Evolutionary conservation across 1,140 invertebrate species (phyloP), one percentile per base, ranked within the genome.

Genomic region (Drosophila truncata): DNA sequence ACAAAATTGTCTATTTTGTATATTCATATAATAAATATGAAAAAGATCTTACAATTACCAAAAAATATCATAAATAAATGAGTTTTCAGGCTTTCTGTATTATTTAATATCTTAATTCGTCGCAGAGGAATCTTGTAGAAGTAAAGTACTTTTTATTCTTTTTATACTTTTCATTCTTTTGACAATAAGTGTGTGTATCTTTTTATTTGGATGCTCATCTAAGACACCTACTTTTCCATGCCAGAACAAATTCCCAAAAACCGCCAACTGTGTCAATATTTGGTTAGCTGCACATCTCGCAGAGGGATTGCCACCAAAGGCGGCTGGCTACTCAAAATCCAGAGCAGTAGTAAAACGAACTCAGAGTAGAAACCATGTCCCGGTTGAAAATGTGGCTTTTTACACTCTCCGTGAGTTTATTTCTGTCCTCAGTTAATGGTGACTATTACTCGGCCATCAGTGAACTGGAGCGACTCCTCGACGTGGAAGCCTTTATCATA

Each of bases 181-280:
- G 1, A 62, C 31, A 23, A 16, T 11, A 35, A 37, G 31, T 18
- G 46, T 37, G 23, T 70, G 18, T 3, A 0, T 31, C 37, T 70
- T 37, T 13, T 20, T 49, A 16, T 52, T 29, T 10, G 16, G 31
- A 39, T 29, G 29, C 23, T 65, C 33, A 50, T 49, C 35, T 10
- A n/a, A 67, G 9, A 35, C 61, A 47, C 35, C 35, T 42, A 65
- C 29, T 69, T 50, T 69, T 39, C 18, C 27, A 25, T 9, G 11
- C 23, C n/a, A 52, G 39, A 78, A 57, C 52, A 20, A n/a, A 5
- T 39, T 18, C 37, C 44, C 9, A 41, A 67, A 39, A 49, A 41
- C 0, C 16, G 0, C 13, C 83, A 86, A 44, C 84, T 86, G 83
- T 69, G 46, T 61, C 50, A 83, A 86, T 77, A 50, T 88, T 87